These are phyloP conservation scores for Sinocyclocheilus anophthalmus DNA, from an alignment of 2,113 vertebrate species.

Conservation along the genomic window DNA sequence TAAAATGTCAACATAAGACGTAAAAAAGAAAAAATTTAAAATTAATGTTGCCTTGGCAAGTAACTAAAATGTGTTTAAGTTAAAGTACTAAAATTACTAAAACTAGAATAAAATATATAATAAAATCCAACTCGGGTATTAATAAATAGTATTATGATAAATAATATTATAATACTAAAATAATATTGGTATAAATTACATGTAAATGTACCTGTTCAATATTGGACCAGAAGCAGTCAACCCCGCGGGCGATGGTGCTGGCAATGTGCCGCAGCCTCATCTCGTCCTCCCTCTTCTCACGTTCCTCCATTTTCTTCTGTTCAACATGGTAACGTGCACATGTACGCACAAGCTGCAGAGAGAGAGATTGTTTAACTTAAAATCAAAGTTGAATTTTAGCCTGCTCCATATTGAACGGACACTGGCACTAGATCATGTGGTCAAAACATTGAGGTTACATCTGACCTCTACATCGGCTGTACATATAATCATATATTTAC, in stretches of 20 bases:
- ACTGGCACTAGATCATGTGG: neutral
- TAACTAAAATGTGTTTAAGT: neutral
- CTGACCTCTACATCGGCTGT: too few relatives aligned
- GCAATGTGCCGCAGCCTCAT: constrained; percentile 85
- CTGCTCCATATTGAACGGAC: neutral
- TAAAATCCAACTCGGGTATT: neutral
- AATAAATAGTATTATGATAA: neutral
- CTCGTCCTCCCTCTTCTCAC: constrained; percentile 82
- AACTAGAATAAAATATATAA: neutral
- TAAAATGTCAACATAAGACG: too few relatives aligned
- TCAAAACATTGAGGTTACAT: neutral
- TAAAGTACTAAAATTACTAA: neutral
- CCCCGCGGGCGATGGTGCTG: constrained; percentile 86
- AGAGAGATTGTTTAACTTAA: neutral
- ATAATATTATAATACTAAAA: neutral
- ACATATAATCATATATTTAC: too few relatives aligned
- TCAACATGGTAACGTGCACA: constrained; percentile 88
- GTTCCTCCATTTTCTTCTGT: constrained; percentile 81
- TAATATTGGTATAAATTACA: neutral
- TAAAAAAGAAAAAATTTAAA: too few relatives aligned
- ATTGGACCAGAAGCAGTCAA: constrained; percentile 92
- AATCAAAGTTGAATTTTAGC: neutral
- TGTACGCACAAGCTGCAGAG: constrained; percentile 85
- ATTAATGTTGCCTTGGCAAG: neutral
- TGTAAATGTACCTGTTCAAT: constrained; percentile 83